These are phyloP conservation scores for Tyrophagus putrescentiae DNA, from an alignment of 1,140 invertebrate genomes.

Conservation along the genomic window DNA sequence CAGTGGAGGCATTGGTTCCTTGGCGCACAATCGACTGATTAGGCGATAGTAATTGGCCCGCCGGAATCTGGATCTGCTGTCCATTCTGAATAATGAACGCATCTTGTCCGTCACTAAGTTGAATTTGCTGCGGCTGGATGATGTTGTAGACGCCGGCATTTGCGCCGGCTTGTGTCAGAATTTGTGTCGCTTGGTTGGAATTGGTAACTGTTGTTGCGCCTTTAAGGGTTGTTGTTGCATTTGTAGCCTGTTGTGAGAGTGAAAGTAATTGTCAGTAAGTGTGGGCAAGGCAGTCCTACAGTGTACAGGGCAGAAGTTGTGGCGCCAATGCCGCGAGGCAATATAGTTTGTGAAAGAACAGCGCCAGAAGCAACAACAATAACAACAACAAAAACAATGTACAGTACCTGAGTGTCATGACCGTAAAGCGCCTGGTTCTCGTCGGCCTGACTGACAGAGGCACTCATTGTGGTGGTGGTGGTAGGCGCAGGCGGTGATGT, in stretches of 20 bases:
- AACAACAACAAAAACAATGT: no score
- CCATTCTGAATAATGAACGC: conserved; percentile 60
- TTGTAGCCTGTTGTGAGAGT: not conserved
- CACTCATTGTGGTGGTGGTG: not conserved
- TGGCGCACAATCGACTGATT: conserved; percentile 24
- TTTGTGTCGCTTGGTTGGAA: conserved; percentile 31
- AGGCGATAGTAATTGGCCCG: conserved; percentile 35
- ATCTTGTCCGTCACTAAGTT: conserved; percentile 76
- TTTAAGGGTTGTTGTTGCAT: not conserved
- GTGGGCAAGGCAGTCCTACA: no score
- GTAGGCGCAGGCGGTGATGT: no score
- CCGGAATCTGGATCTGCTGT: conserved; percentile 30
- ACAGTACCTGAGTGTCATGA: conserved; percentile 2
- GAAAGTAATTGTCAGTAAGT: no score
- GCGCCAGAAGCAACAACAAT: not conserved
- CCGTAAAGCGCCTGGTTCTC: no score
- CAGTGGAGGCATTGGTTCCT: conserved; percentile 12
- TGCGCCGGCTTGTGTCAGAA: conserved; percentile 37
- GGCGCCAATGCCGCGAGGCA: no score
- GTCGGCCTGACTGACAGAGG: not conserved
- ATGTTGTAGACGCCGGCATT: conserved; percentile 43
- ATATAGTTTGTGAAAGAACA: not conserved
- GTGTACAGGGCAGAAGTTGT: no score
- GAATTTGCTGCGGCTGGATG: conserved; percentile 45
- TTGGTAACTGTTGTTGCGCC: conserved; percentile 5